Evolutionary conservation across 2,113 vertebrate genomes (phyloP).

Genomic region (Pseudopodoces humilis): DNA sequence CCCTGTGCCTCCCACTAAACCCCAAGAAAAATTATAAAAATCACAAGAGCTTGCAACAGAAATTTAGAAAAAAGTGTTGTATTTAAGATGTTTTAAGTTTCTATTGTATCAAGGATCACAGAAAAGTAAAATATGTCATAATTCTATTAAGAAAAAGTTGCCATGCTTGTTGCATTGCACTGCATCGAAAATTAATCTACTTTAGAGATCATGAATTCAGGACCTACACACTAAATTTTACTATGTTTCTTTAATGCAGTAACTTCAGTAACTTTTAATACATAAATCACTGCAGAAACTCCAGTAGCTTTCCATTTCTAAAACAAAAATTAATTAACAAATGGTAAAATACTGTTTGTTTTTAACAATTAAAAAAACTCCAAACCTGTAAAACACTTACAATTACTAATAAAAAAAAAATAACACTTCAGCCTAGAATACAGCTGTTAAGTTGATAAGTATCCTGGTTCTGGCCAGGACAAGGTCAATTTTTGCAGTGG

Average conservation of each 20-base stretch:
- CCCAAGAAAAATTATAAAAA: background rate
- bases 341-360: background rate
- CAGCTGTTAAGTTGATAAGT: background rate
- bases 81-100: background rate
- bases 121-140: background rate
- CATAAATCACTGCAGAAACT: background rate
- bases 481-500: background rate
- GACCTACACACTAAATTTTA: background rate
- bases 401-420: background rate
- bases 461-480: background rate
- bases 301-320: background rate
- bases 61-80: background rate
- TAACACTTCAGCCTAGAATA: background rate
- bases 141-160: background rate
- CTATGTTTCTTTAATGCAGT: background rate
- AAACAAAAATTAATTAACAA: background rate
- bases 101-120: background rate
- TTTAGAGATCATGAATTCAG: background rate
- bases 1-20: background rate
- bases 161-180: background rate
- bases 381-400: background rate
- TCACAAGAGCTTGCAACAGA: background rate
- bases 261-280: background rate
- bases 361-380: background rate
- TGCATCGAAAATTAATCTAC: background rate